These are phyloP conservation scores for Hyperoplus lanceolatus DNA, from an alignment of 2,797 vertebrate species.

Conservation along the genomic window DNA sequence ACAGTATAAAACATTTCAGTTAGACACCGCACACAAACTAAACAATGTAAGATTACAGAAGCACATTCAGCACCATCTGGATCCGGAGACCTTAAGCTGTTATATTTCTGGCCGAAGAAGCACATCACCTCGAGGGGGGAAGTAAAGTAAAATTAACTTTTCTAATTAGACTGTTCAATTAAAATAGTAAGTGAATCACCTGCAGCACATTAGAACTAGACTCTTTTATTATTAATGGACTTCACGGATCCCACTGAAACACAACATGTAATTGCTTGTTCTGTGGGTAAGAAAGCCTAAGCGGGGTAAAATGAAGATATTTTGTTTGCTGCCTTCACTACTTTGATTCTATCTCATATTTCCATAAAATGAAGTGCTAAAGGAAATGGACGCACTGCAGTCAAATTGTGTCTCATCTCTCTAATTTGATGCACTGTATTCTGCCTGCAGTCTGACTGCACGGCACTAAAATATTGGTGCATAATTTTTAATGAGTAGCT, in stretches of 20 bases:
- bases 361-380: conserved; percentile 27
- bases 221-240: conserved; percentile 53
- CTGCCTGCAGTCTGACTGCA: conserved; percentile 13
- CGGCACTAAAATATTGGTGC: background rate
- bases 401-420: conserved; percentile 34
- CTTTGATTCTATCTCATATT: conserved; percentile 22
- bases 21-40: background rate
- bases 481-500: conserved; percentile 54
- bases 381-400: conserved; percentile 30
- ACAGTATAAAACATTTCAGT: background rate
- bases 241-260: conserved; percentile 40
- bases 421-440: conserved; percentile 16
- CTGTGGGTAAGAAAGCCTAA: conserved; percentile 35
- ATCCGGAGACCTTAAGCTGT: conserved; percentile 12
- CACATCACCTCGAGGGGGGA: conserved; percentile 52
- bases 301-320: conserved; percentile 39
- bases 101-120: conserved; percentile 19
- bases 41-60: background rate
- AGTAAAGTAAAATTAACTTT: conserved; percentile 66
- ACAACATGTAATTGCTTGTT: conserved; percentile 52
- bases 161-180: conserved; percentile 68
- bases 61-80: conserved; percentile 13
- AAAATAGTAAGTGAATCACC: conserved; percentile 58
- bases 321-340: conserved; percentile 42
- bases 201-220: conserved; percentile 60